These are phyloP conservation scores for Clarias platycephalus DNA, from an alignment of 2,797 vertebrate species.

Conservation along the genomic window DNA sequence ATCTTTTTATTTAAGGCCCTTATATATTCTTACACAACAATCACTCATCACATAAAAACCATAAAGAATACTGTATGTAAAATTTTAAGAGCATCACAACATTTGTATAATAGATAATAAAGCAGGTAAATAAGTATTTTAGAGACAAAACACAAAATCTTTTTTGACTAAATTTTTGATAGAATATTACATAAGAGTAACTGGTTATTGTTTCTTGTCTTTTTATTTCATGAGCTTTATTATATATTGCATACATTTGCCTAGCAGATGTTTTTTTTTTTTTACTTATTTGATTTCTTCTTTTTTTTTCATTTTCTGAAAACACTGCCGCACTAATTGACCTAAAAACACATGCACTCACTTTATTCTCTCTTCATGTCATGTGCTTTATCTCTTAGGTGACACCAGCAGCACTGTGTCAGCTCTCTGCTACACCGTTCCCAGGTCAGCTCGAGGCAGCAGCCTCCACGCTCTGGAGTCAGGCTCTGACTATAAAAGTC, in stretches of 20 bases:
- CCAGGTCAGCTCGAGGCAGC: constrained; percentile 88
- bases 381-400: constrained; percentile 67
- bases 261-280: background rate
- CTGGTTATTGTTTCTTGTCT: background rate
- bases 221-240: background rate
- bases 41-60: too few relatives aligned
- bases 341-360: background rate
- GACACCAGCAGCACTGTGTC: constrained; percentile 89
- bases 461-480: constrained; percentile 85
- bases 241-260: background rate
- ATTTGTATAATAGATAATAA: background rate
- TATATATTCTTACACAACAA: too few relatives aligned
- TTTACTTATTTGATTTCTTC: background rate
- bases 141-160: background rate
- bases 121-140: background rate
- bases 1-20: too few relatives aligned
- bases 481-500: constrained; percentile 91
- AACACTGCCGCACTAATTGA: background rate
- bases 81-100: background rate
- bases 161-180: background rate
- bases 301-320: too few relatives aligned
- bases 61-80: background rate
- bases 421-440: constrained; percentile 86
- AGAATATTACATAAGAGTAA: background rate
- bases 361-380: background rate